A percentile compares a stretch with the other conserved stretches of the same genome.
Conservation (phyloP, 1,140 invertebrate species). For the Lasaia peninsularis region DNA sequence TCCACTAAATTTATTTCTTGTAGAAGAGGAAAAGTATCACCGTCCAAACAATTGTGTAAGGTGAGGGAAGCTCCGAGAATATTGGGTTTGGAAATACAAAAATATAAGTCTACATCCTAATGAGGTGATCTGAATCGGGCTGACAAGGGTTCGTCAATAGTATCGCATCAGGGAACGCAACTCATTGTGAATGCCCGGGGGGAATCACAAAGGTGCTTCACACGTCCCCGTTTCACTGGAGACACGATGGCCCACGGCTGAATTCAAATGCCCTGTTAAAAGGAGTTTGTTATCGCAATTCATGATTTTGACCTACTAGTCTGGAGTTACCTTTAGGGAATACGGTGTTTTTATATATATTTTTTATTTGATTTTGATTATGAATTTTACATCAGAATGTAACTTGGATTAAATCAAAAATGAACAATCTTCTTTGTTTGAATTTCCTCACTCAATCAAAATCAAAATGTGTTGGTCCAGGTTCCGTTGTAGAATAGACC, state of each 20-base stretch:
- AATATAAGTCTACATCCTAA: conserved; percentile 1
- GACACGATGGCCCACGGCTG: conserved; percentile 5
- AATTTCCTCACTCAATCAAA: too few relatives aligned
- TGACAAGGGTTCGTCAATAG: conserved; percentile 11
- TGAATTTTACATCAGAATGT: too few relatives aligned
- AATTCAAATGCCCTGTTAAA: conserved; percentile 5
- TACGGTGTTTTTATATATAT: too few relatives aligned
- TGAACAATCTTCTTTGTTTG: too few relatives aligned
- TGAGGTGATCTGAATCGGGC: conserved; percentile 4
- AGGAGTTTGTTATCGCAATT: conserved; percentile 3
- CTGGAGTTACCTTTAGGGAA: too few relatives aligned
- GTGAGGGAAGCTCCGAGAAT: background rate
- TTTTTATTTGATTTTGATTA: too few relatives aligned
- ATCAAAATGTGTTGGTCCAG: too few relatives aligned
- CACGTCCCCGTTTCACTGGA: conserved; percentile 5
- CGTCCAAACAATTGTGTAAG: too few relatives aligned
- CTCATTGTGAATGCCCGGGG: conserved; percentile 7
- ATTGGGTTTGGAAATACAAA: conserved; percentile 1
- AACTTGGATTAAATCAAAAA: too few relatives aligned
- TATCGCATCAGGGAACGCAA: conserved; percentile 6
- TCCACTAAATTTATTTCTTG: too few relatives aligned
- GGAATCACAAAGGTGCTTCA: conserved; percentile 5
- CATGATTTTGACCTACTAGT: background rate
- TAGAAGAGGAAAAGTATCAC: too few relatives aligned
- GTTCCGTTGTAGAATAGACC: too few relatives aligned